A percentile compares a stretch with the other conserved stretches of the same genome.
Conservation (phyloP, 2,888 invertebrate species). For the Hymenopus coronatus region DNA sequence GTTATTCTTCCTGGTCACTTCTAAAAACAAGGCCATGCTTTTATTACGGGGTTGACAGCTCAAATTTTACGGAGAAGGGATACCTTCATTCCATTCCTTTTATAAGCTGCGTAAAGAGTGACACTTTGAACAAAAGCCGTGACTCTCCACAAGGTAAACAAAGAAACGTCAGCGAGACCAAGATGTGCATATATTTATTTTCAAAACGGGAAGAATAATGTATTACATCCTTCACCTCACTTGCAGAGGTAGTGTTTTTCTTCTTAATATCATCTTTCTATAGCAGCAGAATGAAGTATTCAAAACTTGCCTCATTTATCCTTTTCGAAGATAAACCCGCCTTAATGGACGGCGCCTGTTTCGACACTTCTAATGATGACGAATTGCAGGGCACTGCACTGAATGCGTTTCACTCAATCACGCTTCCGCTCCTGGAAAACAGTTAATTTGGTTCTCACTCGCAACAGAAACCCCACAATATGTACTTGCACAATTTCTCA, state of each 20-base stretch:
- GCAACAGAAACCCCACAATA: background rate
- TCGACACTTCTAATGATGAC: background rate
- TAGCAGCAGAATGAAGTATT: background rate
- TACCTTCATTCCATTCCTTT: no score
- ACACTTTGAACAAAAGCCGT: background rate
- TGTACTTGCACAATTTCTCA: background rate
- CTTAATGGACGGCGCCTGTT: background rate
- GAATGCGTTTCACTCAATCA: background rate
- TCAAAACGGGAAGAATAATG: background rate
- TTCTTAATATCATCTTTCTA: background rate
- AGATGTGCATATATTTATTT: background rate
- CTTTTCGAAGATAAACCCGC: background rate
- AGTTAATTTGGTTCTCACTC: background rate
- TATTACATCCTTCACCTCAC: background rate
- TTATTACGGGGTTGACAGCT: no score
- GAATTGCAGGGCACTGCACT: background rate
- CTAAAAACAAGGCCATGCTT: no score
- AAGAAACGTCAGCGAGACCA: background rate
- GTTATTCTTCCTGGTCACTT: no score
- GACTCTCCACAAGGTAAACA: background rate
- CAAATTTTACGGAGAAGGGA: no score
- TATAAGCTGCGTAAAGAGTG: background rate
- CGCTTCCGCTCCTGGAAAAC: background rate
- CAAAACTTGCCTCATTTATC: background rate
- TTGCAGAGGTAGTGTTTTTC: background rate